These are phyloP conservation scores for Nerophis ophidion DNA, from an alignment of 2,113 vertebrate species.

Conservation along the genomic window DNA sequence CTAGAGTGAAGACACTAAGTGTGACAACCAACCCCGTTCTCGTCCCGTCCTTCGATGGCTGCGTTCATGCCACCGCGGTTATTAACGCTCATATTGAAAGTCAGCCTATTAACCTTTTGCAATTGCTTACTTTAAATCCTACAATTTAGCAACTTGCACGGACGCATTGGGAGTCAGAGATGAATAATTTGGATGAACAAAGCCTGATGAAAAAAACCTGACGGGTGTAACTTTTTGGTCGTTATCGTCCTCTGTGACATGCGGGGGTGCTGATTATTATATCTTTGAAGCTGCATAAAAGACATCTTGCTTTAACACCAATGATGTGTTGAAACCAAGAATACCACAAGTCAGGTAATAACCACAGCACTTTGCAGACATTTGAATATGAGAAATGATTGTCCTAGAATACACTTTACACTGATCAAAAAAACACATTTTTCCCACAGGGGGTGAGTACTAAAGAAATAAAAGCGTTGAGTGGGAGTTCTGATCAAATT, in stretches of 20 bases:
- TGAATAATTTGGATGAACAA: conserved; percentile 19
- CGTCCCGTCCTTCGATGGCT: too few species aligned
- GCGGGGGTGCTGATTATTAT: not conserved
- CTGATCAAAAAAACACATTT: not conserved
- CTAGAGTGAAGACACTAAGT: too few species aligned
- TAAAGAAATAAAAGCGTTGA: conserved; percentile 32
- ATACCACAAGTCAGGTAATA: not conserved
- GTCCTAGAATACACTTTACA: too few species aligned
- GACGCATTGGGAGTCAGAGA: not conserved
- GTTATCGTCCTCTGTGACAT: too few species aligned
- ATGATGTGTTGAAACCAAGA: not conserved
- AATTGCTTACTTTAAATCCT: conserved; percentile 14
- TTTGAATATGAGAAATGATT: not conserved
- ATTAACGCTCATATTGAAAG: too few species aligned
- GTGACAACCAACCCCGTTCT: too few species aligned
- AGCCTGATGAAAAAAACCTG: not conserved
- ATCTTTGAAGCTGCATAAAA: not conserved
- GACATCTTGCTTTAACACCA: not conserved
- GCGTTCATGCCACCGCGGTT: too few species aligned
- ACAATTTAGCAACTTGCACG: conserved; percentile 1
- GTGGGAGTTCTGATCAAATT: conserved; percentile 42
- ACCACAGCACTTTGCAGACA: too few species aligned
- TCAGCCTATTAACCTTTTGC: conserved; percentile 2
- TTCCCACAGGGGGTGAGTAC: conserved; percentile 8
- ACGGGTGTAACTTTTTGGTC: not conserved